These are phyloP conservation scores for Drosophila nr. fundita DNA, from an alignment of 2,888 invertebrate species.

Conservation along the genomic window DNA sequence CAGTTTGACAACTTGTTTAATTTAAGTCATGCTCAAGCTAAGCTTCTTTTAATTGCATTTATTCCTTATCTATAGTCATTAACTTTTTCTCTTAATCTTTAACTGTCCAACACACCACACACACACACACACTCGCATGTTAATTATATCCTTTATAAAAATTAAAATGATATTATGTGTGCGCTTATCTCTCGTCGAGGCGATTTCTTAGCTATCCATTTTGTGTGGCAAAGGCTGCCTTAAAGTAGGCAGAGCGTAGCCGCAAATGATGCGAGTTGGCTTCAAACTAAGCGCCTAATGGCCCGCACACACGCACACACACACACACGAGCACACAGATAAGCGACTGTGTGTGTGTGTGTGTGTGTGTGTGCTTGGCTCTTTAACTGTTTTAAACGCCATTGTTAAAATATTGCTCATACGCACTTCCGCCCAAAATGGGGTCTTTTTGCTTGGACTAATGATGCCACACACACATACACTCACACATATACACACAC, in stretches of 20 bases:
- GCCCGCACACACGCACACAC: slow-evolving; percentile 48
- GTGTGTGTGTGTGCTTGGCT: slow-evolving; percentile 46
- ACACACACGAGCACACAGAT: slow-evolving; percentile 23
- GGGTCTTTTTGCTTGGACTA: slow-evolving; percentile 76
- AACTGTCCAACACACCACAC: neutral
- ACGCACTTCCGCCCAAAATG: slow-evolving; percentile 79
- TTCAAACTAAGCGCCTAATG: slow-evolving; percentile 73
- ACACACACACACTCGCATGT: neutral
- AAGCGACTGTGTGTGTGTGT: slow-evolving; percentile 20
- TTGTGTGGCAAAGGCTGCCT: slow-evolving; percentile 25
- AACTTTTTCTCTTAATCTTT: neutral
- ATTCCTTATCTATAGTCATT: neutral
- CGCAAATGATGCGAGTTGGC: slow-evolving; percentile 57
- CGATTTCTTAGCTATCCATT: slow-evolving; percentile 2
- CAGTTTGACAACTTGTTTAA: neutral
- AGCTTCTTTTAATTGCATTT: neutral
- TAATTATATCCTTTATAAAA: slow-evolving; percentile 70
- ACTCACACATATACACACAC: neutral
- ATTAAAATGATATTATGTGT: slow-evolving; percentile 70
- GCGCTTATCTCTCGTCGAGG: slow-evolving; percentile 63
- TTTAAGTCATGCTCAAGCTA: neutral
- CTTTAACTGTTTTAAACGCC: slow-evolving; percentile 83
- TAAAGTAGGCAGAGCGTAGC: slow-evolving; percentile 58
- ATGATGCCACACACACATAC: slow-evolving; percentile 56
- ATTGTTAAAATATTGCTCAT: slow-evolving; percentile 83